Evolutionary conservation across 1,140 invertebrate species (phyloP), one percentile per base, ranked within the genome.

Genomic region (Drosophila miranda): DNA sequence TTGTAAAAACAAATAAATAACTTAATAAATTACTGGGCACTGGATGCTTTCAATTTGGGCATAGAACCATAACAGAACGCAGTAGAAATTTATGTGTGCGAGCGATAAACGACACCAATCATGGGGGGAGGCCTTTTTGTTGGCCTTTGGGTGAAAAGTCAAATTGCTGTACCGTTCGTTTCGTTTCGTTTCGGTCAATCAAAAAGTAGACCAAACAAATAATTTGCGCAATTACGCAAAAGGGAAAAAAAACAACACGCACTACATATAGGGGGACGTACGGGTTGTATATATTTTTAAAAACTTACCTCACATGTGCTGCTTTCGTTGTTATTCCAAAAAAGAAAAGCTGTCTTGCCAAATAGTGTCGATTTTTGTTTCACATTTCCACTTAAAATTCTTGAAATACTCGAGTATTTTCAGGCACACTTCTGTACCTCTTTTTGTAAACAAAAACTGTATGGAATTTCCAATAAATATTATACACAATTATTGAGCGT

Each of bases 171-270:
- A 30, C 59, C 71, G 54, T 50, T 61, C 57, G 60, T 38, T 38
- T 28, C 61, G 61, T 50, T 50, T 58, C 57, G 60, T 38, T 38
- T 28, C 61, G 61, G 58, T 76, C 73, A 86, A 84, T 84, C 73
- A 82, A 87, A 86, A 87, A 78, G 83, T 87, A 67, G 78, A 78
- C 78, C 77, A 87, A 87, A 87, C 82, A 87, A 87, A 75, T 75
- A 48, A 87, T 87, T 87, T 72, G 62, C 75, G 71, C 82, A 87
- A 87, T 82, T 87, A 87, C 77, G 72, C 74, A 86, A 83, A 75
- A 79, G 44, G 48, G 45, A 45, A 13, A 16, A 16, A 13, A 46
- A 30, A 30, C 30, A 30, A 48, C 48, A 49, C 59, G 45, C 21
- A 9, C 6, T 48, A 43, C n/a, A 26, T 41, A 51, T 44, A 41